A percentile compares a stretch with the other conserved stretches of the same genome.
phyloP scores from a whole-genome alignment of 2,797 vertebrate species.

The Nannoperca obscura region DNA sequence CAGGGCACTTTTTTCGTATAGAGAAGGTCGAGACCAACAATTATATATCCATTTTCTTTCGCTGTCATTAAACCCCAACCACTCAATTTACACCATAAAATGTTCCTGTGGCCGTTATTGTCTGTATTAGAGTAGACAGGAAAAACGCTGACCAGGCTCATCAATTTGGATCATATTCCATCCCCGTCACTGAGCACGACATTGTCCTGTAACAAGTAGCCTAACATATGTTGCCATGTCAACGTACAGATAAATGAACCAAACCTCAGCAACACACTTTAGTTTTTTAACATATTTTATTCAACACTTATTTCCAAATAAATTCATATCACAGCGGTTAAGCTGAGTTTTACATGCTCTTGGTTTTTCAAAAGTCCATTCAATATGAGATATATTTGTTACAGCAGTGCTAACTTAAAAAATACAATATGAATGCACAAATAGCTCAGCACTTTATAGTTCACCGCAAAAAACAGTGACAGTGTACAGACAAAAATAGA shows the following conservation, averaged over 20 bases:
- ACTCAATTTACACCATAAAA: no score
- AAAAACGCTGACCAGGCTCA: no score
- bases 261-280: neutral
- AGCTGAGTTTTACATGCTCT: conserved; percentile 69
- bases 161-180: no score
- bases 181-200: no score
- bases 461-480: conserved; percentile 69
- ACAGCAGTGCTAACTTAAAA: conserved; percentile 64
- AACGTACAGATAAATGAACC: neutral
- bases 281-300: conserved; percentile 65
- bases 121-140: no score
- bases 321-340: conserved; percentile 49
- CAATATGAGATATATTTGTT: conserved; percentile 36
- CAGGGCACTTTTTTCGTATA: no score
- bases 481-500: conserved; percentile 78
- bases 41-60: no score
- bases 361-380: conserved; percentile 60
- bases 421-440: conserved; percentile 73
- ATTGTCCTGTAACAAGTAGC: no score
- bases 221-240: no score
- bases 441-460: conserved; percentile 72
- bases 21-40: no score
- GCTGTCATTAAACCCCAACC: no score
- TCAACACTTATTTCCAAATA: conserved; percentile 73
- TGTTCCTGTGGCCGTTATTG: no score